Conservation (phyloP, 2,888 invertebrate genomes). For the Sylvicola cinctus region DNA sequence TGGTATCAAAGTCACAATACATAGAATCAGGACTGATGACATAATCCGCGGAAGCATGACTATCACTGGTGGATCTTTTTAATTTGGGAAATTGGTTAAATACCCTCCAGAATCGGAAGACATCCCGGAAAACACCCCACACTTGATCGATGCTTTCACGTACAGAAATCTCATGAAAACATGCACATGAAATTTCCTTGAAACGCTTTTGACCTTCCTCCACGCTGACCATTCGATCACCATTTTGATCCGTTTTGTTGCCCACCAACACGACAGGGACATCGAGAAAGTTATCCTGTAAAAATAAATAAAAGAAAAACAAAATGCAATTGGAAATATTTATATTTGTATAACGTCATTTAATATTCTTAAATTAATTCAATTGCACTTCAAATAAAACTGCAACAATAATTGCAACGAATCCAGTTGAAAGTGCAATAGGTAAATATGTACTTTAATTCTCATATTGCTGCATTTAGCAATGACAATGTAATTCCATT, state of each 20-base stretch:
- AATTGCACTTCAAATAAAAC: too few relatives aligned
- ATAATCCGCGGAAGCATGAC: constrained; percentile 26
- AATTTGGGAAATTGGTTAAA: constrained; percentile 46
- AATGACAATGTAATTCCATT: too few relatives aligned
- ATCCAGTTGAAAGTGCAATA: too few relatives aligned
- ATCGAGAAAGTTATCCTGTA: constrained; percentile 38
- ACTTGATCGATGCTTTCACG: constrained; percentile 68
- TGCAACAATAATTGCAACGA: too few relatives aligned
- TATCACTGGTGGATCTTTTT: constrained; percentile 35
- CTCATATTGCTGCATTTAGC: too few relatives aligned
- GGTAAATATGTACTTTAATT: too few relatives aligned
- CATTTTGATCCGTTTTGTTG: constrained; percentile 57
- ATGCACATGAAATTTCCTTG: constrained; percentile 59
- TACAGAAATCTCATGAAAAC: constrained; percentile 71
- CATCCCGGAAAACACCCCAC: constrained; percentile 48
- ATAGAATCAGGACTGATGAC: constrained; percentile 30
- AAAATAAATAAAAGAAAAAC: constrained; percentile 6
- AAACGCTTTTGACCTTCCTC: constrained; percentile 56
- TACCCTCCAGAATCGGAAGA: constrained; percentile 52
- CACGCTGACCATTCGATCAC: constrained; percentile 59
- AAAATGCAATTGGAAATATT: too few relatives aligned
- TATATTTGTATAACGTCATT: too few relatives aligned
- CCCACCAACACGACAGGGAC: constrained; percentile 64
- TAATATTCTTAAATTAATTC: too few relatives aligned
- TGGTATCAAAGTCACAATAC: constrained; percentile 25